A percentile compares a stretch with the other conserved stretches of the same genome.
These are phyloP conservation scores for Psilopsiagon aymara DNA, from an alignment of 2,113 vertebrate genomes.

Conservation along the genomic window DNA sequence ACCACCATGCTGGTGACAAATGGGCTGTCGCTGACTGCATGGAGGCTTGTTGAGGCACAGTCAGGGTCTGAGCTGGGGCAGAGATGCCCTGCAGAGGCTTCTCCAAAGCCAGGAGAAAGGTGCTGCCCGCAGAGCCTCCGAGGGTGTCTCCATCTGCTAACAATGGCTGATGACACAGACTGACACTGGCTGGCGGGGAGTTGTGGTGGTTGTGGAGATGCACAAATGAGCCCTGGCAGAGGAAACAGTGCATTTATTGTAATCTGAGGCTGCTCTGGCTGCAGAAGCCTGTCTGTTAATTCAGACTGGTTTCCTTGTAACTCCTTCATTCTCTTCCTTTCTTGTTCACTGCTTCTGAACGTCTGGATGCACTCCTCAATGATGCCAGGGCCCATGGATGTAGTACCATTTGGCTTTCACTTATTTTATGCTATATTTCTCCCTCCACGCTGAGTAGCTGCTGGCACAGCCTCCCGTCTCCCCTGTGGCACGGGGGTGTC, in stretches of 20 bases:
- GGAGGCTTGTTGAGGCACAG: background rate
- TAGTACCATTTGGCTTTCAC: background rate
- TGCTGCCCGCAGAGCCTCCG: background rate
- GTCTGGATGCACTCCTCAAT: background rate
- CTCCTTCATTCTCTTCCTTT: background rate
- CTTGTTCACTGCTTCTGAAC: background rate
- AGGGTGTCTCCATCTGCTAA: background rate
- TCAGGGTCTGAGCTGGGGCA: background rate
- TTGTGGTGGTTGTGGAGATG: background rate
- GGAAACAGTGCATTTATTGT: constrained; percentile 46
- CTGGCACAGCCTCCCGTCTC: background rate
- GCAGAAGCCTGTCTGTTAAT: constrained; percentile 1
- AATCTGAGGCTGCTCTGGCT: background rate
- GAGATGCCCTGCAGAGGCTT: background rate
- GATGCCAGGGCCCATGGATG: background rate
- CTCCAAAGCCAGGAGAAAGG: background rate
- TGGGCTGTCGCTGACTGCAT: accelerated
- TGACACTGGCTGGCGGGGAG: background rate
- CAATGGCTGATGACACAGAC: background rate
- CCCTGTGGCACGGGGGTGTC: background rate
- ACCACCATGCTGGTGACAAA: accelerated
- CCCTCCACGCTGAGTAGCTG: background rate
- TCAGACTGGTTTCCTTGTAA: constrained; percentile 18
- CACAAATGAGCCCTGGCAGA: constrained; percentile 3
- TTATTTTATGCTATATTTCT: background rate